Evolutionary conservation across 2,888 invertebrate species (phyloP).

Genomic region (Psylliodes chrysocephalus): DNA sequence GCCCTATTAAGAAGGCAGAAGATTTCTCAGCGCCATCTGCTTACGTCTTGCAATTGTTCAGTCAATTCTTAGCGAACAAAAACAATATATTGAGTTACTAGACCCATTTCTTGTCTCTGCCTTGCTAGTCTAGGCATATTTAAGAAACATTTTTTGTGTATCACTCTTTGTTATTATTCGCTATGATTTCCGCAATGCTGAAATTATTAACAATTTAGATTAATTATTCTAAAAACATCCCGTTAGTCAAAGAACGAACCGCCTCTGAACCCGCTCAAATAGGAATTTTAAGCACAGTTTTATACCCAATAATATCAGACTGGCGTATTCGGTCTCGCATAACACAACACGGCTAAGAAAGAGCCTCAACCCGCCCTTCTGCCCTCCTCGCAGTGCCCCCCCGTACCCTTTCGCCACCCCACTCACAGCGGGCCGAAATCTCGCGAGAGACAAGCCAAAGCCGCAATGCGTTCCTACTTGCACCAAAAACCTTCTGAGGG

Average conservation of each 20-base stretch:
- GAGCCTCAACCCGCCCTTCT: constrained; percentile 17
- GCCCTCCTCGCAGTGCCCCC: constrained; percentile 34
- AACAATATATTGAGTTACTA: no score
- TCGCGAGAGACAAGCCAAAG: constrained; percentile 56
- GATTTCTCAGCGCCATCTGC: no score
- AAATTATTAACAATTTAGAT: no score
- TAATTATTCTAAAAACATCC: no score
- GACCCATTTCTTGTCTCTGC: no score
- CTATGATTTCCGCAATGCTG: no score
- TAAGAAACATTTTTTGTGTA: no score
- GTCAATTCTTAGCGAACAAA: no score
- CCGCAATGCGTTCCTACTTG: constrained; percentile 64
- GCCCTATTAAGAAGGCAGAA: no score
- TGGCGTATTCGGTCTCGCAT: constrained; percentile 38
- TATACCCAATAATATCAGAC: constrained; percentile 25
- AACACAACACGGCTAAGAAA: constrained; percentile 11
- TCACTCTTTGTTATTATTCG: no score
- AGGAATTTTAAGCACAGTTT: constrained; percentile 44
- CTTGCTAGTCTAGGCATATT: no score
- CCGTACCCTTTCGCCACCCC: constrained; percentile 39
- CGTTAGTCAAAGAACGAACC: constrained; percentile 23
- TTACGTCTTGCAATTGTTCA: no score
- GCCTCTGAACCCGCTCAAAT: constrained; percentile 36
- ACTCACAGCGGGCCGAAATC: constrained; percentile 22
- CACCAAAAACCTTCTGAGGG: constrained; percentile 54